A percentile compares a stretch with the other conserved stretches of the same genome.
Evolutionary conservation across 1,140 invertebrate genomes (phyloP).

Genomic region (Heliconius eleuchia): DNA sequence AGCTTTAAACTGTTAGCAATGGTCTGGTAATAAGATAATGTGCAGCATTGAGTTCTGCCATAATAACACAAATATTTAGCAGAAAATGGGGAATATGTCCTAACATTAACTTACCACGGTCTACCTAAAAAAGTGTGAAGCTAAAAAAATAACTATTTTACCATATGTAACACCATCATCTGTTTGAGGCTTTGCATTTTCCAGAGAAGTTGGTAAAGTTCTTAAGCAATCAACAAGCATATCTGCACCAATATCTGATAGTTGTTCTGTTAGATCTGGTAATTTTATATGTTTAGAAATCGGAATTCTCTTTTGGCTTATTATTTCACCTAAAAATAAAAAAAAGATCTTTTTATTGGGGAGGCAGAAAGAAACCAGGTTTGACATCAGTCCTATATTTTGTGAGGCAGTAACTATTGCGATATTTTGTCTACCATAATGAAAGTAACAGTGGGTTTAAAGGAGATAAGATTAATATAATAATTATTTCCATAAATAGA

Average conservation of each 20-base stretch:
- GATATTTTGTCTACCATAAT: too few relatives aligned
- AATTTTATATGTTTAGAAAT: conserved; percentile 85
- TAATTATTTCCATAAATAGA: not conserved
- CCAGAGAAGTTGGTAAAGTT: conserved; percentile 83
- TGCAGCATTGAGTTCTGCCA: too few relatives aligned
- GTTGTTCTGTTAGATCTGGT: conserved; percentile 84
- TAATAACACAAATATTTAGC: too few relatives aligned
- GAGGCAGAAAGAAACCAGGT: too few relatives aligned
- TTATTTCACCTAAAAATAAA: conserved; percentile 82
- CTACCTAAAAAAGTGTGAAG: not conserved
- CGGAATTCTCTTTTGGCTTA: conserved; percentile 84
- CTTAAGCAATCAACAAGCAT: conserved; percentile 85
- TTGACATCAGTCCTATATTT: too few relatives aligned
- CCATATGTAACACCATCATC: conserved; percentile 85
- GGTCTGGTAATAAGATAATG: too few relatives aligned
- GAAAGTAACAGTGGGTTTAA: too few relatives aligned
- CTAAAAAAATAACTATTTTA: conserved; percentile 53
- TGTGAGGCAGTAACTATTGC: too few relatives aligned
- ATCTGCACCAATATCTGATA: conserved; percentile 87
- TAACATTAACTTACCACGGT: too few relatives aligned
- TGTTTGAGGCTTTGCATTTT: conserved; percentile 83
- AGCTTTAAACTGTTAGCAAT: too few relatives aligned
- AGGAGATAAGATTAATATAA: not conserved
- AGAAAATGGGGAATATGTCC: not conserved
- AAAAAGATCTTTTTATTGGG: not conserved